These are phyloP conservation scores for Anhinga rufa DNA, from an alignment of 2,113 vertebrate genomes.

Conservation along the genomic window DNA sequence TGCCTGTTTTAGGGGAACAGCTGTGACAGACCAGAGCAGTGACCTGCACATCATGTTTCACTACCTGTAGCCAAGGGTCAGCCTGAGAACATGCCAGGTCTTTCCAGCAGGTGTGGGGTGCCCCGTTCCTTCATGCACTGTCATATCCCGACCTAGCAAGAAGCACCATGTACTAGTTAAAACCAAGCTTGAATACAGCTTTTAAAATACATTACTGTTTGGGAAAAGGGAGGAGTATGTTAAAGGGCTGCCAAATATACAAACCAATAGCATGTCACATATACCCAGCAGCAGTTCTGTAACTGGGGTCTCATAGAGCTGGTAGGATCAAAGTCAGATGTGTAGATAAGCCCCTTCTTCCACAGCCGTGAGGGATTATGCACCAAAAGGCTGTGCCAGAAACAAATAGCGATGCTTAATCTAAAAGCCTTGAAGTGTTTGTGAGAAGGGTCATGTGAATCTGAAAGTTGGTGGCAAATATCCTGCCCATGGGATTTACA, in stretches of 20 bases:
- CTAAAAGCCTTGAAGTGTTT: neutral
- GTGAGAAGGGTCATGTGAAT: conserved; percentile 42
- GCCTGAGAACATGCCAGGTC: neutral
- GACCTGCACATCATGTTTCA: neutral
- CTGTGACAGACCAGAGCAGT: neutral
- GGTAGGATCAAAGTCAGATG: neutral
- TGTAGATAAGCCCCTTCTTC: neutral
- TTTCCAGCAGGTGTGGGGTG: neutral
- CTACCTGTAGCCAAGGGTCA: neutral
- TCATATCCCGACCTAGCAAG: neutral
- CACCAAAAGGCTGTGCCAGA: neutral
- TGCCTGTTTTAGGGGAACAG: neutral
- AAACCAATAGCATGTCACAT: neutral
- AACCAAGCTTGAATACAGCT: neutral
- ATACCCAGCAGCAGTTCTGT: neutral
- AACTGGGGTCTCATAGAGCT: neutral
- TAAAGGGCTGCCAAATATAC: neutral
- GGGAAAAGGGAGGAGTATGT: neutral
- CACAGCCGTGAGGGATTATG: neutral
- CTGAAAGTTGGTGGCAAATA: conserved; percentile 20
- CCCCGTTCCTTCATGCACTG: neutral
- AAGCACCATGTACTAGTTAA: neutral
- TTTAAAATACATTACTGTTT: neutral
- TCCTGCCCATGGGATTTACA: neutral
- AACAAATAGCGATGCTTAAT: neutral